Evolutionary conservation across 23 tunicate species (phyloP).

Genomic region (Diplosoma virens): DNA sequence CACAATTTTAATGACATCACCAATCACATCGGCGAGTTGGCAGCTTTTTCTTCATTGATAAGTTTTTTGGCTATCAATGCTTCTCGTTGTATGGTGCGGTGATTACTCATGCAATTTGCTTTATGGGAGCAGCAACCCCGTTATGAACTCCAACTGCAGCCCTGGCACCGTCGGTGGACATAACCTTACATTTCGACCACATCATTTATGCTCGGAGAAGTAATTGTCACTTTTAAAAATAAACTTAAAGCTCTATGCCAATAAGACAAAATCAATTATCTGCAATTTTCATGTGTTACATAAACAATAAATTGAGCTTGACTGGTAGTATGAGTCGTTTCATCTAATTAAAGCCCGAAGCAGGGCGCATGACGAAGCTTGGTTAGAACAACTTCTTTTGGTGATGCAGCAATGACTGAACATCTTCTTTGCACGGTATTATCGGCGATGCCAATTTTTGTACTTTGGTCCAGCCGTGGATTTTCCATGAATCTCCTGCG

Average conservation of each 20-base stretch:
- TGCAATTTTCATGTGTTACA: constrained; percentile 17
- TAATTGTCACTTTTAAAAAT: constrained; percentile 54
- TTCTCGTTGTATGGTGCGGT: constrained; percentile 26
- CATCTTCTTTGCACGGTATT: constrained; percentile 37
- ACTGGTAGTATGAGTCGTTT: constrained; percentile 58
- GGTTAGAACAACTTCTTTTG: constrained; percentile 38
- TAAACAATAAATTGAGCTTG: constrained; percentile 65
- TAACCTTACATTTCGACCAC: constrained; percentile 57
- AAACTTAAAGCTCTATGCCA: constrained; percentile 33
- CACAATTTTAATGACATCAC: constrained; percentile 55
- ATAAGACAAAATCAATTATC: constrained; percentile 54
- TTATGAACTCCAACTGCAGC: constrained; percentile 35
- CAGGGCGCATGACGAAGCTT: constrained; percentile 54
- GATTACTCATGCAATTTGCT: constrained; percentile 38
- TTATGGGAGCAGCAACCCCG: constrained; percentile 34
- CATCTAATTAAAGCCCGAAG: constrained; percentile 54
- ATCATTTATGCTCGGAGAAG: constrained; percentile 37
- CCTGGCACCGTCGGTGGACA: constrained; percentile 41
- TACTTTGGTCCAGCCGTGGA: constrained; percentile 40
- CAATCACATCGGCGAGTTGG: no score
- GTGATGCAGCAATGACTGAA: constrained; percentile 37
- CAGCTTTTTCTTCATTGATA: constrained; percentile 55
- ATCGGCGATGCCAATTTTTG: constrained; percentile 46
- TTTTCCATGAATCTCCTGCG: constrained; percentile 53
- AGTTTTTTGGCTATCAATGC: constrained; percentile 60